Evolutionary conservation across 2,888 invertebrate genomes (phyloP).

Genomic region (Fabriciana adippe): DNA sequence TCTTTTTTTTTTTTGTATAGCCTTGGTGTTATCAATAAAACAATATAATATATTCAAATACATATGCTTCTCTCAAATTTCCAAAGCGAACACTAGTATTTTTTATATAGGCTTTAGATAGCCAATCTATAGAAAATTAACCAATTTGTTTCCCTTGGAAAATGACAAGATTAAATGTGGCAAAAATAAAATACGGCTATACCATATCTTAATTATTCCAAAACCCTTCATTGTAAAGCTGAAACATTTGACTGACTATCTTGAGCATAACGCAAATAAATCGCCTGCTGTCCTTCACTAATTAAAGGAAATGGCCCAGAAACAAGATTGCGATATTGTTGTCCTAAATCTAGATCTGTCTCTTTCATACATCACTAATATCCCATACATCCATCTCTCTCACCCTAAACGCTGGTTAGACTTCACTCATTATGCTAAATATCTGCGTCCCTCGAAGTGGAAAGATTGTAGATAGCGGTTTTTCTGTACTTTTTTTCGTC

Average conservation of each 20-base stretch:
- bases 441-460: conserved; percentile 67
- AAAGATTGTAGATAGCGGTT: conserved; percentile 63
- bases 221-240: conserved; percentile 47
- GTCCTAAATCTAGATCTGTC: conserved; percentile 60
- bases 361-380: conserved; percentile 41
- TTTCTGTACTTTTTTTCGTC: conserved; percentile 48
- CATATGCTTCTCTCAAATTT: too few species aligned
- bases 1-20: too few species aligned
- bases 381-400: conserved; percentile 49
- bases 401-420: conserved; percentile 73
- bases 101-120: too few species aligned
- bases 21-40: too few species aligned
- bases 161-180: neutral
- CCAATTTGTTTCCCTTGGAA: too few species aligned
- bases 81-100: too few species aligned
- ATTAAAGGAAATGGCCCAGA: conserved; percentile 83
- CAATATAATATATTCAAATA: too few species aligned
- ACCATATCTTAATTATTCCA: conserved; percentile 29
- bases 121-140: too few species aligned
- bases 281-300: conserved; percentile 76
- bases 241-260: conserved; percentile 64
- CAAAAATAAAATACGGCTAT: neutral
- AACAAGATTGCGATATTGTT: conserved; percentile 83
- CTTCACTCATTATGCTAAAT: conserved; percentile 82
- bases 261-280: conserved; percentile 66